Evolutionary conservation across 2,113 vertebrate genomes (phyloP).

Genomic region (Ornithorhynchus anatinus): DNA sequence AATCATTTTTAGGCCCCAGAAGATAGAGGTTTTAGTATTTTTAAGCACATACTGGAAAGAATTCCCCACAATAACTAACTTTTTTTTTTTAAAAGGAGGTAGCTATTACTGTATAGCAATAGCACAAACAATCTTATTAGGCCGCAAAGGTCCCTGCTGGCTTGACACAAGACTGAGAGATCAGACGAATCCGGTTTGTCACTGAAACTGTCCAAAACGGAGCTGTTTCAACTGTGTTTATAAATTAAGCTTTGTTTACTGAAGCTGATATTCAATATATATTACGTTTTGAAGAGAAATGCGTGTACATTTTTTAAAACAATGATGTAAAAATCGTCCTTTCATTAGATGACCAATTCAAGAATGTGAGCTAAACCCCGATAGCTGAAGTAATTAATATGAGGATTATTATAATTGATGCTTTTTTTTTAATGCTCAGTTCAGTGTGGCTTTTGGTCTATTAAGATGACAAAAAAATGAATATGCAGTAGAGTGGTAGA

Average conservation of each 20-base stretch:
- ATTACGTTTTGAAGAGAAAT: conserved; percentile 71
- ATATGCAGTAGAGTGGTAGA: conserved; percentile 75
- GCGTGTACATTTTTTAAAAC: conserved; percentile 77
- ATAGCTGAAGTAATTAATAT: conserved; percentile 64
- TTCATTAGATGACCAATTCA: conserved; percentile 67
- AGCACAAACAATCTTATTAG: conserved; percentile 68
- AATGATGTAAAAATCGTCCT: conserved; percentile 73
- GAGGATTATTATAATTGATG: conserved; percentile 66
- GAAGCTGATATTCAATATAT: conserved; percentile 68
- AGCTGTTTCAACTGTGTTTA: conserved; percentile 75
- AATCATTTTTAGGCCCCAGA: conserved; percentile 52
- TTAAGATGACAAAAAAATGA: conserved; percentile 67
- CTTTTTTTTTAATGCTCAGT: conserved; percentile 71
- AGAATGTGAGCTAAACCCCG: conserved; percentile 65
- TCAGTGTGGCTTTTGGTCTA: conserved; percentile 76
- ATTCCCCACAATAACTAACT: conserved; percentile 38
- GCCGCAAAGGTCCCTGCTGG: conserved; percentile 63
- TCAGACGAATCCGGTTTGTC: conserved; percentile 65
- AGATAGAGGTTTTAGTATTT: conserved; percentile 65
- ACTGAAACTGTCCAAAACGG: conserved; percentile 70
- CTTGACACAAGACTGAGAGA: conserved; percentile 61
- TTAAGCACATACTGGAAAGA: conserved; percentile 63
- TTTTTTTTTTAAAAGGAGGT: conserved; percentile 58
- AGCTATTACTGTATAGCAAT: conserved; percentile 70
- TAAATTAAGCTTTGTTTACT: conserved; percentile 73